Conservation (phyloP, 1,140 invertebrate species). For the Parasteatoda tepidariorum region DNA sequence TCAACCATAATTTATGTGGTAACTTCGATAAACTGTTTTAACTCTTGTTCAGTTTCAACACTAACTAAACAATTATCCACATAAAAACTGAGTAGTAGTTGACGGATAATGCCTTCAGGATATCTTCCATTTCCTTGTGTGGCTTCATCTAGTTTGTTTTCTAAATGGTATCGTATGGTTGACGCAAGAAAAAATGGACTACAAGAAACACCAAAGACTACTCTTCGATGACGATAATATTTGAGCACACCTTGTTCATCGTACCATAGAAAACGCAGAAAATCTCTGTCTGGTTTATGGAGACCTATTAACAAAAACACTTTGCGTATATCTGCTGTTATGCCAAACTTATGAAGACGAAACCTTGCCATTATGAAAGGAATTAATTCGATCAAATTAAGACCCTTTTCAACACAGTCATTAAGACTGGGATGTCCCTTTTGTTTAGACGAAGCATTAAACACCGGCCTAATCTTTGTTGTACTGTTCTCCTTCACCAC, state of each 20-base stretch:
- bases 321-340: conserved; percentile 57
- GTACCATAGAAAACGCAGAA: not conserved
- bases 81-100: conserved; percentile 16
- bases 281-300: conserved; percentile 13
- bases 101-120: not conserved
- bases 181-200: conserved; percentile 13
- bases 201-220: conserved; percentile 8
- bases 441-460: conserved; percentile 30
- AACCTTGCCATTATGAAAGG: conserved; percentile 64
- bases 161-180: conserved; percentile 15
- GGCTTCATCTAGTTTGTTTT: not conserved
- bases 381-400: conserved; percentile 41
- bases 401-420: conserved; percentile 47
- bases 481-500: conserved; percentile 56
- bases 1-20: conserved; percentile 18
- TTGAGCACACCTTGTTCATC: not conserved
- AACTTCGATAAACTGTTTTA: conserved; percentile 10
- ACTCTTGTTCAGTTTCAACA: not conserved
- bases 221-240: not conserved
- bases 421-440: conserved; percentile 27
- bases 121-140: conserved; percentile 2
- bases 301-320: conserved; percentile 47
- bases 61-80: conserved; percentile 4
- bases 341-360: conserved; percentile 11
- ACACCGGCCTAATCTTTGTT: conserved; percentile 36